Percentiles rank a stretch among this genome's conserved stretches.
These are phyloP conservation scores for Eriocheir sinensis DNA, from an alignment of 1,140 invertebrate genomes.

Conservation along the genomic window DNA sequence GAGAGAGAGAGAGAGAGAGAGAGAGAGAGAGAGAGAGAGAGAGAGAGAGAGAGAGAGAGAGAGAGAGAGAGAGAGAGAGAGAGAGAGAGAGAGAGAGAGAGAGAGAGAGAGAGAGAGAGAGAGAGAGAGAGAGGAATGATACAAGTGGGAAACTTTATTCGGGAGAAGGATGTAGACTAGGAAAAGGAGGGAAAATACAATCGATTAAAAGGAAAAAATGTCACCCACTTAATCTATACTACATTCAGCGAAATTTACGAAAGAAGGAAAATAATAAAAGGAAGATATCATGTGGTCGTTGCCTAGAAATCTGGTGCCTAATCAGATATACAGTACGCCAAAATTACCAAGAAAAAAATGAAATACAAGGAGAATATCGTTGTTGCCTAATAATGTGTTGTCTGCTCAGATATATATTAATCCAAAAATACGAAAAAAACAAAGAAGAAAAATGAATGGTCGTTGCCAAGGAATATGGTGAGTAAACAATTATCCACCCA, in stretches of 20 bases:
- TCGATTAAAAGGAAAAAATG: neutral
- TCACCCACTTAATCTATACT: too few relatives aligned
- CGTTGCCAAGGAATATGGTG: too few relatives aligned
- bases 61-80: constrained; percentile 41
- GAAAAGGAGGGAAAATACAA: neutral
- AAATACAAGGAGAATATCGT: neutral
- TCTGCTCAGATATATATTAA: neutral
- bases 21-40: too few relatives aligned
- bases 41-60: too few relatives aligned
- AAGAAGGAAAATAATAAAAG: too few relatives aligned
- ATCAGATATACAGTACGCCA: neutral
- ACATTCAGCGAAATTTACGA: neutral
- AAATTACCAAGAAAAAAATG: neutral
- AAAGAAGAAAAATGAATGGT: too few relatives aligned
- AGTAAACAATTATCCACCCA: too few relatives aligned
- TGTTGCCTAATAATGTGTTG: neutral
- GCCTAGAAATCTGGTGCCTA: neutral
- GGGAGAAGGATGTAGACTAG: neutral
- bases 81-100: constrained; percentile 44
- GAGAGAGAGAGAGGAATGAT: constrained; percentile 31
- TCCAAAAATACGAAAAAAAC: too few relatives aligned
- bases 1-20: too few relatives aligned
- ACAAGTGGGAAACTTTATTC: neutral
- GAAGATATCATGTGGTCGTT: neutral
- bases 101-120: constrained; percentile 47